Conservation (phyloP, 1,140 invertebrate genomes). For the Platyura marginata region DNA sequence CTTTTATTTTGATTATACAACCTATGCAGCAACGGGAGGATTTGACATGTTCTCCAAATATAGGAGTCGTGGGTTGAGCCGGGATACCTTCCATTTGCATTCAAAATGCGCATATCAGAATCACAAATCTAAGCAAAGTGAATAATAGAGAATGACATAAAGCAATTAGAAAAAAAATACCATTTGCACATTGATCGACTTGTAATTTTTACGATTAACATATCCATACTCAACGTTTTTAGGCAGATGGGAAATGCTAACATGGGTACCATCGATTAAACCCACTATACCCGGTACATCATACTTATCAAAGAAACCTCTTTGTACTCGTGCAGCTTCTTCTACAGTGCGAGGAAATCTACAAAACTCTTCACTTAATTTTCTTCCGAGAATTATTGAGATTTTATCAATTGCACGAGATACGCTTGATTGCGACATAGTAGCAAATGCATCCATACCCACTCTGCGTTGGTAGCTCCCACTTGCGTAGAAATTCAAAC, state of each 20-base stretch:
- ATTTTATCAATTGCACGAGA: not conserved
- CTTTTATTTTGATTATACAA: not conserved
- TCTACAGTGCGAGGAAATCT: not conserved
- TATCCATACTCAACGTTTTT: not conserved
- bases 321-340: not conserved
- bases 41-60: not conserved
- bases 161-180: too few species aligned
- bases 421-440: not conserved
- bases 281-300: not conserved
- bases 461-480: not conserved
- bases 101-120: not conserved
- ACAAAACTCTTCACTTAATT: not conserved
- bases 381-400: not conserved
- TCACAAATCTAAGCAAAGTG: not conserved
- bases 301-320: not conserved
- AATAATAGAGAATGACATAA: too few species aligned
- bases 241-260: not conserved
- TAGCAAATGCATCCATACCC: not conserved
- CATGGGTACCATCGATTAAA: slow-evolving; percentile 3
- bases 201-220: slow-evolving; percentile 1
- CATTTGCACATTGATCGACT: slow-evolving; percentile 3
- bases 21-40: not conserved
- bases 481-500: not conserved
- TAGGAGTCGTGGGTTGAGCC: slow-evolving; percentile 4
- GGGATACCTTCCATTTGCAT: slow-evolving; percentile 2